Base-by-base conservation (phyloP, 2,113 vertebrate genomes). In the Sminthopsis crassicaudata region DNA sequence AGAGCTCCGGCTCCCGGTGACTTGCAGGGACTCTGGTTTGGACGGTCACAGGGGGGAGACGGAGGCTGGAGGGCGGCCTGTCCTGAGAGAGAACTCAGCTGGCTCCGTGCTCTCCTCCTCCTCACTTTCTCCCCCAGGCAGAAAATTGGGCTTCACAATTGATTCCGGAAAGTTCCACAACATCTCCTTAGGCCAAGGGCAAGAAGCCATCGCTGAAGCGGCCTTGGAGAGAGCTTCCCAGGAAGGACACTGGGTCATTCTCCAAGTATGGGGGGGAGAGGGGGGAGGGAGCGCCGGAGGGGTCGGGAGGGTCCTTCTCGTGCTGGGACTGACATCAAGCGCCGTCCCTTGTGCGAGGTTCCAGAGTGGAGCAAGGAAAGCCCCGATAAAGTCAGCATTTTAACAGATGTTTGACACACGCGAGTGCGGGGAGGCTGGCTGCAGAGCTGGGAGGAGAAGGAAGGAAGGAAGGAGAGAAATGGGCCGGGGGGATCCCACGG, bases 161-260 rank as follows among this genome's bases (percentile, higher is more conserved):
- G 98, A 99, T 27, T 98, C 97, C 23, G 99, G 98, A 95, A 99
- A 99, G 96, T 98, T 99, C 96, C 98, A 98, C 97, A 99, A 99
- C 30, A 97, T 99, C 88, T 99, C 98, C 91, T 97, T 99, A 96
- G 98, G 99, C 96, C 99, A 99, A 98, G 99, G 99, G 2, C 99
- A 99, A 97, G 99, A 99, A 97, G 96, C 94, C 7, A 97, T 98
- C 67, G 99, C 99, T 88, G 98, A 99, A 95, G 96, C 94, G 90
- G 96, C 97, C 1, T 91, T 99, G 51, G 94, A 97, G 95, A 99
- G 98, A 50, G 98, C 99, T 95, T 98, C 98, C 57, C 52, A 96
- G 92, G 95, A 76, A 50, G 99, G 98, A 92, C 99, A 99, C 90
- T 99, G 99, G 98, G 98, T 99, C 96, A 98, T 99, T 96, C 98